phyloP scores from a whole-genome alignment of 1,140 invertebrate species.

The Cheumatopsyche charites region DNA sequence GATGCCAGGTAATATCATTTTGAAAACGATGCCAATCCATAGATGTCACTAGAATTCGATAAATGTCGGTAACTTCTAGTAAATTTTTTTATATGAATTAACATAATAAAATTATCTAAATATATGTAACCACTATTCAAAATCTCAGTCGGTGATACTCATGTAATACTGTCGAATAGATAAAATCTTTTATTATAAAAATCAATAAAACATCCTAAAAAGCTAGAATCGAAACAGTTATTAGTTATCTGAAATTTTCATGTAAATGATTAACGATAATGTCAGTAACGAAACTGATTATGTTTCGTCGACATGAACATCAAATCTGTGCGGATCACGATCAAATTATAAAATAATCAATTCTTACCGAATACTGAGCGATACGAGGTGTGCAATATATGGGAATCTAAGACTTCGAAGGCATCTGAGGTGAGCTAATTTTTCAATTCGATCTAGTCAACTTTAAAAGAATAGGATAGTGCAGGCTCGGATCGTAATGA shows the following conservation, averaged over 20 bases:
- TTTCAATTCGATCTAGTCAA: constrained; percentile 60
- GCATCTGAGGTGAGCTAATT: constrained; percentile 39
- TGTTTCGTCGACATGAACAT: constrained; percentile 2
- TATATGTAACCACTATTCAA: neutral
- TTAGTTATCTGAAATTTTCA: neutral
- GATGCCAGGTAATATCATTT: too few species aligned
- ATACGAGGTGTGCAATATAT: neutral
- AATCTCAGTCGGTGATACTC: neutral
- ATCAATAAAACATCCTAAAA: too few species aligned
- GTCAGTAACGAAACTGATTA: constrained; percentile 11
- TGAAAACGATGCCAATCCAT: too few species aligned
- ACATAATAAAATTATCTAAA: too few species aligned
- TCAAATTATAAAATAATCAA: too few species aligned
- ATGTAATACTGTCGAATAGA: too few species aligned
- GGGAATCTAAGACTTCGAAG: constrained; percentile 28
- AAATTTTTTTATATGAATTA: too few species aligned
- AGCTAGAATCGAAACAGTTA: too few species aligned
- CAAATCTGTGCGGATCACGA: neutral
- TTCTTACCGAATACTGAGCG: too few species aligned
- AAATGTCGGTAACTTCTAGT: too few species aligned
- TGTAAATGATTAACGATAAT: neutral
- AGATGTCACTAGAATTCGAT: too few species aligned
- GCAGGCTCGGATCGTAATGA: constrained; percentile 71
- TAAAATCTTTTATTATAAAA: too few species aligned
- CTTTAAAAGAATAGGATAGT: constrained; percentile 70